phyloP scores from a whole-genome alignment of 2,113 vertebrate species.

The Cinclus mexicanus region DNA sequence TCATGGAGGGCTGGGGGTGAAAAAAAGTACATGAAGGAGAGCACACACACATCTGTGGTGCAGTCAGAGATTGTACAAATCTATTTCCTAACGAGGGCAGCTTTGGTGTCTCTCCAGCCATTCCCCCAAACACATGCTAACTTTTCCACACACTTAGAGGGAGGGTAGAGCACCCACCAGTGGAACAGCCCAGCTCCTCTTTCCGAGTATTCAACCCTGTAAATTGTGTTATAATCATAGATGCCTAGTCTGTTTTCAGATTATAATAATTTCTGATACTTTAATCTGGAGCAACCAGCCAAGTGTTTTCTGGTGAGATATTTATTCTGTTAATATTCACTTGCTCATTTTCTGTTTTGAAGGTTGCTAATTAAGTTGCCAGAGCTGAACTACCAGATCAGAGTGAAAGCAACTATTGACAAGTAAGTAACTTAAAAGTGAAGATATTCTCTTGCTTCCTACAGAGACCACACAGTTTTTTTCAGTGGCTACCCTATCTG shows the following conservation, averaged over 20 bases:
- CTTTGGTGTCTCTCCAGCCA: neutral
- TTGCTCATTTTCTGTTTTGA: constrained; percentile 39
- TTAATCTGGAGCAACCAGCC: neutral
- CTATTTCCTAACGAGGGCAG: neutral
- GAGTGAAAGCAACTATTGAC: constrained; percentile 96
- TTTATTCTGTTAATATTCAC: neutral
- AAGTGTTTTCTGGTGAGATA: neutral
- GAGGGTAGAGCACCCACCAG: neutral
- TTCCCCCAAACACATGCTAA: neutral
- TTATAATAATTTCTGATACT: neutral
- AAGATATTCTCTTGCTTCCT: neutral
- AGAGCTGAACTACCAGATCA: constrained; percentile 95
- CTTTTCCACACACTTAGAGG: neutral
- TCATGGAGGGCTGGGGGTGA: neutral
- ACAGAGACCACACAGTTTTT: neutral
- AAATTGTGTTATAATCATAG: neutral
- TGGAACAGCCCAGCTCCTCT: neutral
- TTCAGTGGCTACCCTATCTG: neutral
- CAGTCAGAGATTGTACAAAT: neutral
- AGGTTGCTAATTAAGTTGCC: constrained; percentile 95
- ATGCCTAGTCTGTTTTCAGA: neutral
- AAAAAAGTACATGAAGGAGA: neutral
- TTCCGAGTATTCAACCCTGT: neutral
- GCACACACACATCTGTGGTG: neutral
- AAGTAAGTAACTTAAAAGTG: constrained; percentile 81